Conservation (phyloP, 1,140 invertebrate genomes). For the Rhagoletis pomonella region DNA sequence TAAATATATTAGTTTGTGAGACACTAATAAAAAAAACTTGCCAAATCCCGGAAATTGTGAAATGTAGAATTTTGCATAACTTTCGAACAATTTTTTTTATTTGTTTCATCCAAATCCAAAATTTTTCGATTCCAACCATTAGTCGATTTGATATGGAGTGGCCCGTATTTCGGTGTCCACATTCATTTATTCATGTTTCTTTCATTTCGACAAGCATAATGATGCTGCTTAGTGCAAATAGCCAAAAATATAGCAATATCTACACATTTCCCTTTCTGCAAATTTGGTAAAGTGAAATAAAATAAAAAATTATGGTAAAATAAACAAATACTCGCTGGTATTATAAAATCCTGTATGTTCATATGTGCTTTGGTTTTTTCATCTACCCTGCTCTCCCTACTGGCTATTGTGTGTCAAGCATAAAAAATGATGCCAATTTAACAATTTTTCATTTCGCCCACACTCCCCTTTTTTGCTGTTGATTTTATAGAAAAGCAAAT, state of each 20-base stretch:
- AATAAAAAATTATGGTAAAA: conserved; percentile 13
- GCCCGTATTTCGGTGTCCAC: too few relatives aligned
- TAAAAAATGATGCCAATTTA: conserved; percentile 52
- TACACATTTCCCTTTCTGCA: too few relatives aligned
- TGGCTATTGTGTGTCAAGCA: background rate
- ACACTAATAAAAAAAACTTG: too few relatives aligned
- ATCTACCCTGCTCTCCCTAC: too few relatives aligned
- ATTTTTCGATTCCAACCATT: too few relatives aligned
- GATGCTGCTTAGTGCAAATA: conserved; percentile 48
- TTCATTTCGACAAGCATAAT: conserved; percentile 50
- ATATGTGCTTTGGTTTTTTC: background rate
- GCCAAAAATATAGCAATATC: conserved; percentile 28
- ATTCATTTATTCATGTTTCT: background rate
- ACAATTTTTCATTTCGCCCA: conserved; percentile 46
- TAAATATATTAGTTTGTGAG: too few relatives aligned
- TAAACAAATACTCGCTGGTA: conserved; percentile 27
- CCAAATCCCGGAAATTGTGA: too few relatives aligned
- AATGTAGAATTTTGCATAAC: too few relatives aligned
- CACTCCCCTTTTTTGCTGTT: background rate
- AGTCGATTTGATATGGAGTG: too few relatives aligned
- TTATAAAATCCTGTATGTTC: conserved; percentile 19
- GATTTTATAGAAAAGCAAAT: conserved; percentile 43
- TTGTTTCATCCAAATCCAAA: too few relatives aligned
- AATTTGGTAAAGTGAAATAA: background rate
- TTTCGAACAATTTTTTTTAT: too few relatives aligned